These are phyloP conservation scores for Crotalus tigris DNA, from an alignment of 2,113 vertebrate species.

Conservation along the genomic window DNA sequence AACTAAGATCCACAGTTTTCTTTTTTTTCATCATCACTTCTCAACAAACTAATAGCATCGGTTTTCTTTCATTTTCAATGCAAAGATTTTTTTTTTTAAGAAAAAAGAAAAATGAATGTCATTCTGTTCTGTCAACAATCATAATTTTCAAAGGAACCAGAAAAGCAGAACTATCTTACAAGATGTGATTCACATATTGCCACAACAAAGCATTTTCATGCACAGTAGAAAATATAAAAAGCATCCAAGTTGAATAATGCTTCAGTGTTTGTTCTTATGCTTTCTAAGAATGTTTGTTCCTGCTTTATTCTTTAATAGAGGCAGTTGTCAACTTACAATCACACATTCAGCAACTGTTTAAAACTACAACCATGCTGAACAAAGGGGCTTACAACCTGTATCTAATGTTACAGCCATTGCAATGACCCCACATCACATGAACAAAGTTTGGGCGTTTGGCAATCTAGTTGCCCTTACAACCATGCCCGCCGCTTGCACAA, in stretches of 20 bases:
- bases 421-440: neutral
- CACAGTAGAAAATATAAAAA: slow-evolving; percentile 41
- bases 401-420: neutral
- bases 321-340: neutral
- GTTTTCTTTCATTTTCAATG: slow-evolving; percentile 68
- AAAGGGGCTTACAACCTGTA: neutral
- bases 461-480: too few species aligned
- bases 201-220: slow-evolving; percentile 35
- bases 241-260: neutral
- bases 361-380: neutral
- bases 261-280: slow-evolving; percentile 6
- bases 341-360: neutral
- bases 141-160: slow-evolving; percentile 45
- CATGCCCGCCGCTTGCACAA: too few species aligned
- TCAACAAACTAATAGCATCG: slow-evolving; percentile 66
- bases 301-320: neutral
- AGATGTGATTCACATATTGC: slow-evolving; percentile 35
- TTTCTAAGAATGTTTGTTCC: slow-evolving; percentile 17
- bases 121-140: slow-evolving; percentile 54
- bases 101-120: slow-evolving; percentile 51
- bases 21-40: slow-evolving; percentile 68
- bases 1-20: slow-evolving; percentile 75
- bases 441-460: too few species aligned
- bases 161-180: slow-evolving; percentile 17
- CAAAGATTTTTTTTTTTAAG: slow-evolving; percentile 56